Conservation (phyloP, 1,140 invertebrate species). For the Dufourea novaeangliae region DNA sequence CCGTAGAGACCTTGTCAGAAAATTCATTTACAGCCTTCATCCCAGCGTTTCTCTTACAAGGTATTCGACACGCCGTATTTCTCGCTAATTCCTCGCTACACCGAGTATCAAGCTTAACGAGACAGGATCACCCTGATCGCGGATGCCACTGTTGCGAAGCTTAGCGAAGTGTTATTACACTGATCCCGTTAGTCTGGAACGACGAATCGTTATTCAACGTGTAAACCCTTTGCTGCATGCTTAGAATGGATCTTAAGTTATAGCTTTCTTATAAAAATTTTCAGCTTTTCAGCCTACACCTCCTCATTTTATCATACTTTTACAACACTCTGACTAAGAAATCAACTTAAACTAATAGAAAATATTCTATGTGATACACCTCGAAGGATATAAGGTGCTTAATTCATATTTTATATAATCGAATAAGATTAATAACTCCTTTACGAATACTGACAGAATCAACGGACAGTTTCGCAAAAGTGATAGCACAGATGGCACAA, state of each 20-base stretch:
- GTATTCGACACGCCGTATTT: neutral
- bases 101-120: slow-evolving; percentile 7
- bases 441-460: no score
- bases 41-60: neutral
- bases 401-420: no score
- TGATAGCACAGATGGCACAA: no score
- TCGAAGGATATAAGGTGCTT: no score
- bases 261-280: neutral
- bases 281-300: neutral
- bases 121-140: slow-evolving; percentile 11
- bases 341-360: no score
- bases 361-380: no score
- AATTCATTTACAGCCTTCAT: neutral
- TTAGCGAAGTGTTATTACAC: slow-evolving; percentile 25
- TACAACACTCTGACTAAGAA: no score
- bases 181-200: slow-evolving; percentile 23
- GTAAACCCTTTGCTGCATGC: neutral
- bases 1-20: neutral
- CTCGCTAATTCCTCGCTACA: neutral
- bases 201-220: slow-evolving; percentile 10
- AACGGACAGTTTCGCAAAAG: no score
- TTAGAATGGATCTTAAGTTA: neutral
- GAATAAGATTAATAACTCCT: no score
- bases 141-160: neutral
- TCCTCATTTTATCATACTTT: no score